Percentiles rank a stretch among this genome's conserved stretches.
These are phyloP conservation scores for Ophioninae sp. DNA, from an alignment of 2,888 invertebrate genomes.

Conservation along the genomic window DNA sequence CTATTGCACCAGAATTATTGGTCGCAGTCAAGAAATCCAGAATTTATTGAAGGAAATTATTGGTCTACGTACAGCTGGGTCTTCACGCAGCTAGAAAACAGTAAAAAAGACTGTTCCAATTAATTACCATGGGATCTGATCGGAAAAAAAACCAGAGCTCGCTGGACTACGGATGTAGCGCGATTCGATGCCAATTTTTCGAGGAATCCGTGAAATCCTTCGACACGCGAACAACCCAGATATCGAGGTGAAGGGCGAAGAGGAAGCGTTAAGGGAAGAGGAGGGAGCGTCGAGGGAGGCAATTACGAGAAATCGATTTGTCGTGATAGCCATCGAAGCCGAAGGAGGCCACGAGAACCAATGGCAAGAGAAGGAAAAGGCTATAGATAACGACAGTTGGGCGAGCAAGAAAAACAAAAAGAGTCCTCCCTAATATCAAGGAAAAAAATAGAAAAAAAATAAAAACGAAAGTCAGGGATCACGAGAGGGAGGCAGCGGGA, in stretches of 20 bases:
- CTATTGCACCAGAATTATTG: not conserved
- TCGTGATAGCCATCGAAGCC: conserved; percentile 62
- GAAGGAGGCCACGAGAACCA: conserved; percentile 61
- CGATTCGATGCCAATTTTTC: conserved; percentile 7
- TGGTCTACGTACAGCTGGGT: not conserved
- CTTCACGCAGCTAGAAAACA: not conserved
- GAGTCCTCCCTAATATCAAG: conserved; percentile 56
- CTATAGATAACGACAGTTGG: conserved; percentile 14
- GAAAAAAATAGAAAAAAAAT: conserved; percentile 42
- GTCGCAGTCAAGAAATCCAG: not conserved
- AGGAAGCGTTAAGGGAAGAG: not conserved
- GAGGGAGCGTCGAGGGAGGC: conserved; percentile 46
- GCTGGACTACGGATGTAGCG: not conserved
- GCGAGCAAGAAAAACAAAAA: conserved; percentile 44
- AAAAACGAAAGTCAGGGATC: not conserved
- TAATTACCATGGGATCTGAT: not conserved
- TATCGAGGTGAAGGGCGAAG: conserved; percentile 29
- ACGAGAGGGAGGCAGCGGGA: not conserved
- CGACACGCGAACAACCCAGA: conserved; percentile 52
- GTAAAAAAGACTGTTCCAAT: not conserved
- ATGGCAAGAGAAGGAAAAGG: conserved; percentile 52
- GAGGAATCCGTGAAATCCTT: conserved; percentile 49
- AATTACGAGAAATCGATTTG: conserved; percentile 65
- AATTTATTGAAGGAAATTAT: not conserved
- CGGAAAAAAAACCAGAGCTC: not conserved